Evolutionary conservation across 2,797 vertebrate species (phyloP).

Genomic region (Anas bahamensis): DNA sequence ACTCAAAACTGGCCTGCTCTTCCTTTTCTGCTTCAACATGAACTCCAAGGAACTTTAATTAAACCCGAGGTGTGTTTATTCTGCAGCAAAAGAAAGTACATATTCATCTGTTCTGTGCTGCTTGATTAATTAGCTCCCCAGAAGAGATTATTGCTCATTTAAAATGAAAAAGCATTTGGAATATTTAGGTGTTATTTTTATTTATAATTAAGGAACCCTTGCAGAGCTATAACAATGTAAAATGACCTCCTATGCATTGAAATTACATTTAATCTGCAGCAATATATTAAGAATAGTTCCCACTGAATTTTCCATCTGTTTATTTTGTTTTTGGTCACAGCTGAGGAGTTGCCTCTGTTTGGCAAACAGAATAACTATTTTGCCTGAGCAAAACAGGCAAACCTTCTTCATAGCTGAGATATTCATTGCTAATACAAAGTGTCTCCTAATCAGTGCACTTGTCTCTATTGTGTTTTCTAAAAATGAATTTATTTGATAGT

Average conservation of each 20-base stretch:
- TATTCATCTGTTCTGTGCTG: neutral
- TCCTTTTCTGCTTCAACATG: neutral
- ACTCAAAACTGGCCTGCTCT: neutral
- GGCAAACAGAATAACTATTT: neutral
- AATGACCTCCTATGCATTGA: neutral
- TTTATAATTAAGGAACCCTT: neutral
- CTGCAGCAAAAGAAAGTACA: neutral
- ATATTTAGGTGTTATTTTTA: neutral
- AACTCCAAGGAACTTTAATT: neutral
- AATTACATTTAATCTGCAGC: neutral
- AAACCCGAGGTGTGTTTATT: neutral
- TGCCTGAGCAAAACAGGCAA: neutral
- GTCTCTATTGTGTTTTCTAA: neutral
- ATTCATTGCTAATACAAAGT: neutral
- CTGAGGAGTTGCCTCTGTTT: neutral
- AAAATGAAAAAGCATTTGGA: conserved; percentile 2
- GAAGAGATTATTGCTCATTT: neutral
- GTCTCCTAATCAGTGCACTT: conserved; percentile 6
- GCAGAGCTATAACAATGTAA: neutral
- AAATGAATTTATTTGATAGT: neutral
- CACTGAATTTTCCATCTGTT: neutral
- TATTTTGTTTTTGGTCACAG: neutral
- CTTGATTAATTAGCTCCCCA: neutral
- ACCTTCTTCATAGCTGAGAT: neutral
- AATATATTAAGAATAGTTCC: neutral